A percentile compares a stretch with the other conserved stretches of the same genome.
These are phyloP conservation scores for Drosophila pectinifera DNA, from an alignment of 1,140 invertebrate genomes.

Conservation along the genomic window DNA sequence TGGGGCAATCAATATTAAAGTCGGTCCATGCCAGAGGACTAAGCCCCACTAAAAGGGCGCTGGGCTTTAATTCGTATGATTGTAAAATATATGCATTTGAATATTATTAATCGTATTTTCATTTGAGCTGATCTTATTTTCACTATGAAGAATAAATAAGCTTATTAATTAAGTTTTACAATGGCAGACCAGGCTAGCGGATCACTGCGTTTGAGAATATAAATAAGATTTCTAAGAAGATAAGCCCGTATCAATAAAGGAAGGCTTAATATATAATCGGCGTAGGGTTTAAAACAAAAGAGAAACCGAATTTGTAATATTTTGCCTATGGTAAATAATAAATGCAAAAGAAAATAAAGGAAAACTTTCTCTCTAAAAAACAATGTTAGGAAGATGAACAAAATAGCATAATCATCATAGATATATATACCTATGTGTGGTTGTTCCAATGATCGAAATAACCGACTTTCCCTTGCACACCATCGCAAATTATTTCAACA, in stretches of 20 bases:
- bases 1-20: slow-evolving; percentile 58
- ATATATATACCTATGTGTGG: too few relatives aligned
- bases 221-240: background rate
- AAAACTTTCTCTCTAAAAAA: too few relatives aligned
- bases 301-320: too few relatives aligned
- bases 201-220: background rate
- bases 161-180: background rate
- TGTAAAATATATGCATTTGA: slow-evolving; percentile 52
- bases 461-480: too few relatives aligned
- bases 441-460: too few relatives aligned
- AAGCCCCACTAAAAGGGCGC: background rate
- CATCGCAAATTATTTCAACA: too few relatives aligned
- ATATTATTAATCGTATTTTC: slow-evolving; percentile 26
- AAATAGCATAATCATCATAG: too few relatives aligned
- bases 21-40: background rate
- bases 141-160: background rate
- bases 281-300: background rate
- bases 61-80: slow-evolving; percentile 21
- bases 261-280: too few relatives aligned
- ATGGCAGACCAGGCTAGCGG: background rate
- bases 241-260: background rate
- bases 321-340: too few relatives aligned
- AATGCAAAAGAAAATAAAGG: too few relatives aligned
- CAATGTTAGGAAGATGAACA: background rate
- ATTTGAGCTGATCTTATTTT: background rate